These are phyloP conservation scores for Thunnus thynnus DNA, from an alignment of 2,113 vertebrate species.

Conservation along the genomic window DNA sequence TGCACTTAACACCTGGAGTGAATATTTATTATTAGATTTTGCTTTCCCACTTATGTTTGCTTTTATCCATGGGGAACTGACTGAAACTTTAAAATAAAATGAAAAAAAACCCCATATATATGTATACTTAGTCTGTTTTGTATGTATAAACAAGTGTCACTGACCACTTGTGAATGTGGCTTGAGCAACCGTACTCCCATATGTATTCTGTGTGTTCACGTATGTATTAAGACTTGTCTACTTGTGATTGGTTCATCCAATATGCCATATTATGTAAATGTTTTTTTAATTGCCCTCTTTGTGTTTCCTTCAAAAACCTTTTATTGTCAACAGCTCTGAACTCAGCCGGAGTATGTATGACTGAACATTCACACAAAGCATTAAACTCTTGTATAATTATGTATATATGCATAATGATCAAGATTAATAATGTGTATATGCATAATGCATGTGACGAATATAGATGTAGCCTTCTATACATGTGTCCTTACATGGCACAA, in stretches of 20 bases:
- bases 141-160: neutral
- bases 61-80: conserved; percentile 29
- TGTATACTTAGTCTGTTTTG: neutral
- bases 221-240: neutral
- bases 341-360: conserved; percentile 21
- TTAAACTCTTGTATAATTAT: conserved; percentile 53
- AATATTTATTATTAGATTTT: conserved; percentile 25
- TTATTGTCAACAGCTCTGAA: conserved; percentile 16
- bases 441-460: conserved; percentile 59
- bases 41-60: conserved; percentile 7
- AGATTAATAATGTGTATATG: conserved; percentile 60
- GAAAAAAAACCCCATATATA: neutral
- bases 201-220: neutral
- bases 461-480: conserved; percentile 51
- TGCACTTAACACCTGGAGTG: conserved; percentile 12
- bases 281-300: neutral
- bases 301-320: neutral
- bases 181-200: neutral
- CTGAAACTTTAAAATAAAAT: conserved; percentile 11
- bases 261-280: neutral
- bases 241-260: neutral
- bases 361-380: conserved; percentile 23
- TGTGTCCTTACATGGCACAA: conserved; percentile 49
- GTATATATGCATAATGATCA: conserved; percentile 53
- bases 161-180: neutral